A percentile compares a stretch with the other conserved stretches of the same genome.
phyloP scores from a whole-genome alignment of 2,113 vertebrate species.

The Trogon surrucura region DNA sequence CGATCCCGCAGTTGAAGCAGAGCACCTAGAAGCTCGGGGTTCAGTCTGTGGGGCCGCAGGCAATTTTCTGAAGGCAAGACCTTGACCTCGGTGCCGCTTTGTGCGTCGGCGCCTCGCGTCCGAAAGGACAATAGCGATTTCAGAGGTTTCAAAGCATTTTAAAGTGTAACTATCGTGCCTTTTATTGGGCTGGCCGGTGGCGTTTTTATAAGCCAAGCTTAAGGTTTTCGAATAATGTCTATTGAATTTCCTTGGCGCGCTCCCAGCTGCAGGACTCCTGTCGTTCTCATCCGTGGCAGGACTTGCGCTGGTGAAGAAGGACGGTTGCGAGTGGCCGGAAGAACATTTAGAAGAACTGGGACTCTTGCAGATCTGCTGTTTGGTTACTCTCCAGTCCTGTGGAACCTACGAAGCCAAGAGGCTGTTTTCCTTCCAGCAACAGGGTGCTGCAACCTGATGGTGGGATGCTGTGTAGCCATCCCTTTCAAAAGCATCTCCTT shows the following conservation, averaged over 20 bases:
- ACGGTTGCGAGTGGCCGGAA: neutral
- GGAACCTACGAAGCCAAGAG: neutral
- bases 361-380: neutral
- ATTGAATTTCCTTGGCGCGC: neutral
- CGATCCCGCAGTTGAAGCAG: neutral
- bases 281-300: fast-evolving
- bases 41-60: neutral
- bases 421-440: neutral
- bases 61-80: conserved; percentile 20
- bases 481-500: neutral
- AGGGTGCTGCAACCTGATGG: fast-evolving
- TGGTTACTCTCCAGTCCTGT: neutral
- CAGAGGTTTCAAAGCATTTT: conserved; percentile 43
- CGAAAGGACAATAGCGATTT: neutral
- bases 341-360: neutral
- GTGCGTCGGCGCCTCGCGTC: neutral
- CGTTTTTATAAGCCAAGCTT: conserved; percentile 1
- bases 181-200: neutral
- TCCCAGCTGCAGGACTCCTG: neutral
- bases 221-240: neutral
- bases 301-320: neutral
- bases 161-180: conserved; percentile 21
- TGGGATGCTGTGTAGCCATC: neutral
- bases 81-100: neutral
- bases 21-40: neutral